These are phyloP conservation scores for Labeo calbasu DNA, from an alignment of 2,797 vertebrate genomes.

Conservation along the genomic window DNA sequence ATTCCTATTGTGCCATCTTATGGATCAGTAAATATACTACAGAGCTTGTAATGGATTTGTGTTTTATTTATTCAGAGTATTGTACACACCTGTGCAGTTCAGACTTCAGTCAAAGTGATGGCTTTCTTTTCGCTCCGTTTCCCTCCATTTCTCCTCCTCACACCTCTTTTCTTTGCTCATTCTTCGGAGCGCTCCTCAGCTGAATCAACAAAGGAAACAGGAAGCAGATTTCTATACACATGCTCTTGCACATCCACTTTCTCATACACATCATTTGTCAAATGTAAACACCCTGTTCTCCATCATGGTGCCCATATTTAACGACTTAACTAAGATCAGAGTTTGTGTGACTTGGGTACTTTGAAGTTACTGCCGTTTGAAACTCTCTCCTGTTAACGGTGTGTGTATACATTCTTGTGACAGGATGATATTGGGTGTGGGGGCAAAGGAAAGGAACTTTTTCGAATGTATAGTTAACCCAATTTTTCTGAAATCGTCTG, in stretches of 20 bases:
- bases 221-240: constrained; percentile 53
- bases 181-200: constrained; percentile 38
- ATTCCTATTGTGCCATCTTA: not conserved
- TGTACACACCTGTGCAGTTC: constrained; percentile 6
- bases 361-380: constrained; percentile 10
- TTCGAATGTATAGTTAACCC: constrained; percentile 69
- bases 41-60: not conserved
- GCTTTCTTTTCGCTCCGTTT: constrained; percentile 14
- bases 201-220: constrained; percentile 50
- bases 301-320: constrained; percentile 55
- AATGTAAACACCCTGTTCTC: constrained; percentile 39
- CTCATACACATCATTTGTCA: constrained; percentile 44
- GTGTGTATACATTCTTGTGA: constrained; percentile 62
- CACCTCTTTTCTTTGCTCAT: constrained; percentile 46
- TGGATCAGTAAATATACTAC: constrained; percentile 1
- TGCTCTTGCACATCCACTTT: constrained; percentile 40
- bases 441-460: constrained; percentile 49
- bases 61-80: not conserved
- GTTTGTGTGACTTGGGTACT: constrained; percentile 5
- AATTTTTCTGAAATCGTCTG: constrained; percentile 70
- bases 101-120: constrained; percentile 34
- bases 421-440: constrained; percentile 56
- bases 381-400: constrained; percentile 7
- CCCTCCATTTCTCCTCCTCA: constrained; percentile 55
- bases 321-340: constrained; percentile 46